Evolutionary conservation across 37 sponge, comb jelly and placozoan genomes (phyloP).

Genomic region (Cliona cf. orientalis): DNA sequence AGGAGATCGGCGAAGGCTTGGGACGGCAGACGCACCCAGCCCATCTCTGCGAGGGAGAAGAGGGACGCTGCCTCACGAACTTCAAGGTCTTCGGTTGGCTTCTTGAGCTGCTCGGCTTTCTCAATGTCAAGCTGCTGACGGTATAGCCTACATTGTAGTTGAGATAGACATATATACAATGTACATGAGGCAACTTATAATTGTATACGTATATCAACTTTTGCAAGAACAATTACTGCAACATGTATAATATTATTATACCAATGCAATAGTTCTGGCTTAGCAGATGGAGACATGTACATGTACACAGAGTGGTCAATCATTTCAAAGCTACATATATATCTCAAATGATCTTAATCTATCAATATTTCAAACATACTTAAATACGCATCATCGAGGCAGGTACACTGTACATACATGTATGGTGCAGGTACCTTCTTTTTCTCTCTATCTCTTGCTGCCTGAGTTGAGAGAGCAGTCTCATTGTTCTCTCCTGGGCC

Average conservation of each 20-base stretch:
- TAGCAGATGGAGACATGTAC: background rate
- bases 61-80: conserved; percentile 44
- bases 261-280: background rate
- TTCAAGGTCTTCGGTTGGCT: conserved; percentile 81
- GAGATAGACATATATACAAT: no score
- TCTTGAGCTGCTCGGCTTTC: conserved; percentile 74
- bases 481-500: conserved; percentile 48
- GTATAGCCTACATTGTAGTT: conserved; percentile 26
- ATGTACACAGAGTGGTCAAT: background rate
- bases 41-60: conserved; percentile 51
- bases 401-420: background rate
- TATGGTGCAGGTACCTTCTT: conserved; percentile 21
- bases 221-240: no score
- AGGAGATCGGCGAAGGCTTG: conserved; percentile 76
- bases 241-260: no score
- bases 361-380: background rate
- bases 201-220: no score
- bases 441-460: conserved; percentile 45
- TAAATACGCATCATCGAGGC: background rate
- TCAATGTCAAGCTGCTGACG: conserved; percentile 72
- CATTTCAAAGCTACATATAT: background rate
- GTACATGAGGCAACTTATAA: no score
- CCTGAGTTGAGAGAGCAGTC: conserved; percentile 45
- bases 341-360: background rate
- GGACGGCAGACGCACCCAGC: conserved; percentile 55